Evolutionary conservation across 2,888 invertebrate genomes (phyloP), one percentile per base, ranked within the genome.

Genomic region (Drosophila suboccidentalis): DNA sequence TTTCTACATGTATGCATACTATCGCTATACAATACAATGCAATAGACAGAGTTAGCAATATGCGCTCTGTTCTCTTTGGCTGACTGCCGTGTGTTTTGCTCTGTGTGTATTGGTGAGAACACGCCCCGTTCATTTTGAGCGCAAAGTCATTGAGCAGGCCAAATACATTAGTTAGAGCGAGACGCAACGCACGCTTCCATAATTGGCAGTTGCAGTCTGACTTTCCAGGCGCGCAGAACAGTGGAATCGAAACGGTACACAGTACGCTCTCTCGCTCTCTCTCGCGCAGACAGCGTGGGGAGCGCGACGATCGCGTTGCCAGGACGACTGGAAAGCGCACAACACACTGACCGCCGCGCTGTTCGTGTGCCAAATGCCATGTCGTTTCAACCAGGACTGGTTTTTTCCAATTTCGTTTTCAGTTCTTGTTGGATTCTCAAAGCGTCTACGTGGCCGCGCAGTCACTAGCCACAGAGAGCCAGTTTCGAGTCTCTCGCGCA

Each of bases 361-460:
- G 64, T 38, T 50, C 51, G 70, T 71, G 88, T 83, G 49, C 49
- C 71, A 54, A 44, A n/a, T 80, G 29, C 75, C 87, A 61, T 46
- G 43, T 10, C 74, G 80, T 90, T 87, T 78, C 87, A 84, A 75
- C 75, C 90, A 91, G 91, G 91, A 92, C 92, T 90, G 92, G 92
- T 92, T 92, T 91, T 90, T 87, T 90, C 89, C 90, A 89, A 87
- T 89, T 91, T 91, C 92, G 91, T 91, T 91, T 92, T 92, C 91
- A 92, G 92, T 92, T 92, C 92, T 92, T 91, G 90, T 90, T 92
- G 92, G 91, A 91, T 92, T 92, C 91, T 91, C 91, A 90, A 90
- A 91, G 92, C 91, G 92, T 91, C 91, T 88, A 90, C 87, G 85
- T 87, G 82, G 82, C 76, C 80, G 75, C 78, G 78, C 80, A 77